Evolutionary conservation across 2,888 invertebrate genomes (phyloP).

Genomic region (Andricus curvator): DNA sequence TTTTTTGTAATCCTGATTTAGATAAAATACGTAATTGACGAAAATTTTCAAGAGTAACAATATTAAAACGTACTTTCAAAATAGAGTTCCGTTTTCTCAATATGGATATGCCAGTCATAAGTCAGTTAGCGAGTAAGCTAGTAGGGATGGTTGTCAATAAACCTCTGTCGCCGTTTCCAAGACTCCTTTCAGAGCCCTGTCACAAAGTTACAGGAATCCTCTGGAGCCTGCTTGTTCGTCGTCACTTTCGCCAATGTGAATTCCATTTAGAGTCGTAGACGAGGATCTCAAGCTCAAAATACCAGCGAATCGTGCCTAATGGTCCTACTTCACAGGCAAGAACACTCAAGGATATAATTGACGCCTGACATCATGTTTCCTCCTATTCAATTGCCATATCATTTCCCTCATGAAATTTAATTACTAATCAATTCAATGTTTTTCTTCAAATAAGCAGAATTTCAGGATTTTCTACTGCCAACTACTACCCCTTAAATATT

Average conservation of each 20-base stretch:
- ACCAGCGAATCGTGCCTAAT: slow-evolving; percentile 23
- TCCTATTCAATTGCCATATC: background rate
- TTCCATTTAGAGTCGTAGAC: slow-evolving; percentile 17
- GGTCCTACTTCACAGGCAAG: slow-evolving; percentile 28
- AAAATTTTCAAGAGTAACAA: too few species aligned
- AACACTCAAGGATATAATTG: slow-evolving; percentile 13
- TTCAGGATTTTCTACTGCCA: too few species aligned
- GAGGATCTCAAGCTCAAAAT: slow-evolving; percentile 8
- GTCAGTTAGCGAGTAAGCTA: slow-evolving; percentile 1
- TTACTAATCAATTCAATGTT: background rate
- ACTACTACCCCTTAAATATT: too few species aligned
- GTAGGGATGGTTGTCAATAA: slow-evolving; percentile 2
- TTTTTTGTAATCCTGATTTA: too few species aligned
- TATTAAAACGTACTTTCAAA: too few species aligned
- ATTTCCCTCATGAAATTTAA: background rate
- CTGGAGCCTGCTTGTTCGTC: slow-evolving; percentile 20
- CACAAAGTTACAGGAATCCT: slow-evolving; percentile 9
- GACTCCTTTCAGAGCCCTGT: background rate
- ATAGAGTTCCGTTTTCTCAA: too few species aligned
- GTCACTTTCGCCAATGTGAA: slow-evolving; percentile 19
- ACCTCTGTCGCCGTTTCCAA: slow-evolving; percentile 5
- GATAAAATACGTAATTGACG: too few species aligned
- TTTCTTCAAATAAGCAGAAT: too few species aligned
- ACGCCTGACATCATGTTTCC: background rate
- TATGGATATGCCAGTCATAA: background rate